A percentile compares a stretch with the other conserved stretches of the same genome.
These are phyloP conservation scores for Ammodramus savannarum DNA, from an alignment of 2,113 vertebrate genomes.

Conservation along the genomic window DNA sequence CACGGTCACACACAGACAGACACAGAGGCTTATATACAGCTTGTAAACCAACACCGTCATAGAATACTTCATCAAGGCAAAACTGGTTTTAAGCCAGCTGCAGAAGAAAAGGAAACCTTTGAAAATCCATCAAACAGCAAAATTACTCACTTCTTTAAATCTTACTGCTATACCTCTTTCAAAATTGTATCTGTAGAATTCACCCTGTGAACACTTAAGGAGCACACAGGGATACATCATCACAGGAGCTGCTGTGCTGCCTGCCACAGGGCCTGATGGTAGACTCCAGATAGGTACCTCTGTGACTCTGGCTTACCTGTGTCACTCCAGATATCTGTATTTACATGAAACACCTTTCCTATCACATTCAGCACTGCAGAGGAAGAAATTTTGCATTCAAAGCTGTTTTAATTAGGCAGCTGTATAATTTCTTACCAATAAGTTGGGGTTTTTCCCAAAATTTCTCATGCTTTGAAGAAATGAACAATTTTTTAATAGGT, in stretches of 20 bases:
- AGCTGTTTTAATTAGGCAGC: background rate
- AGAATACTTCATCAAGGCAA: background rate
- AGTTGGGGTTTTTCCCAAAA: background rate
- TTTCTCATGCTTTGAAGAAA: background rate
- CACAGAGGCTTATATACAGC: background rate
- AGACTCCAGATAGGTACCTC: background rate
- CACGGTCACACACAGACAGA: background rate
- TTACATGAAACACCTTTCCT: background rate
- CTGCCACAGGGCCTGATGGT: background rate
- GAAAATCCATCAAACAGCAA: background rate
- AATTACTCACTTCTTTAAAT: background rate
- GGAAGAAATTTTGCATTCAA: background rate
- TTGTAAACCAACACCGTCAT: background rate
- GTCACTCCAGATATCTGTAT: background rate
- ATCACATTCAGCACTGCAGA: background rate
- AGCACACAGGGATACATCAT: background rate
- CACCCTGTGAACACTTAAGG: background rate
- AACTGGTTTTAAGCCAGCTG: background rate
- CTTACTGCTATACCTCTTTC: background rate
- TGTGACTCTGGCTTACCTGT: background rate
- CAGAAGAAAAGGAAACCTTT: background rate
- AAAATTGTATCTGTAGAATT: background rate
- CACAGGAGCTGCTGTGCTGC: background rate
- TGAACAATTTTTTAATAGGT: background rate
- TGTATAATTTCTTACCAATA: background rate